Evolutionary conservation across 2,113 vertebrate genomes (phyloP).

Genomic region (Tyto alba): DNA sequence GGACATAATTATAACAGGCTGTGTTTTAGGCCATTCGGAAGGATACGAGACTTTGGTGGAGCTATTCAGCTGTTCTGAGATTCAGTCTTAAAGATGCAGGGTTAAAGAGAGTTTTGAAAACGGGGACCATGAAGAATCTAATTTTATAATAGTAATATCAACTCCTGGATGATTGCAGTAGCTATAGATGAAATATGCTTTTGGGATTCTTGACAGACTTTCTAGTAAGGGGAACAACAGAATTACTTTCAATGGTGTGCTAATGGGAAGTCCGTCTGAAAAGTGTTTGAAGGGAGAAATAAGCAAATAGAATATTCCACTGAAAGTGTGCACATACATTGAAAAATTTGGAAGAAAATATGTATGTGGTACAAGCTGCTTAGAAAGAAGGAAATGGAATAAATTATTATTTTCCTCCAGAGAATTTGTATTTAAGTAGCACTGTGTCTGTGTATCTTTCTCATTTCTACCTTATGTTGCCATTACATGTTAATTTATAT

Average conservation of each 20-base stretch:
- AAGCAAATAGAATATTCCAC: not conserved
- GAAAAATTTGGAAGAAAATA: not conserved
- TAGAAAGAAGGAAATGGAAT: not conserved
- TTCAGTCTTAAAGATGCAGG: not conserved
- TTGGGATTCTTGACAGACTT: not conserved
- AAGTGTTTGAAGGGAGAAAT: not conserved
- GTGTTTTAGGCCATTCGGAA: not conserved
- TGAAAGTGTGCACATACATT: rapidly evolving
- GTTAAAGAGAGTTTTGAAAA: not conserved
- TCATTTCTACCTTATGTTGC: not conserved
- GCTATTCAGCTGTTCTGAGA: not conserved
- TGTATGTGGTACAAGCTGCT: not conserved
- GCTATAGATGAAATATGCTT: not conserved
- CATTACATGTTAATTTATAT: not conserved
- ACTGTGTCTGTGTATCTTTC: not conserved
- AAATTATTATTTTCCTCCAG: not conserved
- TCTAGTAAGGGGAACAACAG: not conserved
- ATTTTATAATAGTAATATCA: not conserved
- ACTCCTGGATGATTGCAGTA: not conserved
- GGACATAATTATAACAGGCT: not conserved
- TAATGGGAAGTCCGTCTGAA: not conserved
- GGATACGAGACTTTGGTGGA: not conserved
- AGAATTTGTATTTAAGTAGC: not conserved
- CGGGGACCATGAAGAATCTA: not conserved
- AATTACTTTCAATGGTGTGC: not conserved